These are phyloP conservation scores for Caenorhabditis imperialis DNA, from an alignment of 2,888 invertebrate genomes.

Conservation along the genomic window DNA sequence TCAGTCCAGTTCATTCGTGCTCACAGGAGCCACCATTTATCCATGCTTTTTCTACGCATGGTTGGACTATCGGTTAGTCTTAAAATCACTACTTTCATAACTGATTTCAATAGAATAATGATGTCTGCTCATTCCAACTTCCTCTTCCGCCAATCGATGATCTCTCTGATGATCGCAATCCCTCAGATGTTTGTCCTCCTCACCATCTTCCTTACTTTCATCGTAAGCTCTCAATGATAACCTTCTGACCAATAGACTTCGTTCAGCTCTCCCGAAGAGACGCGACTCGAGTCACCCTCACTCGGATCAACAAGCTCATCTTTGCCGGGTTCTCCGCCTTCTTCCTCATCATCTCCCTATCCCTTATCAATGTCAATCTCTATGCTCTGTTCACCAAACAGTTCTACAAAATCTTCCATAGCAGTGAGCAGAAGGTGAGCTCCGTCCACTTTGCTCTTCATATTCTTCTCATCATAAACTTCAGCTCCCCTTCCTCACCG, in stretches of 20 bases:
- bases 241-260: too few species aligned
- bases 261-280: constrained; percentile 31
- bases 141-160: constrained; percentile 23
- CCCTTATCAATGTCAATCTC: constrained; percentile 39
- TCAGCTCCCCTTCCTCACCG: constrained; percentile 48
- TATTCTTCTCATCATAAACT: background rate
- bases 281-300: constrained; percentile 29
- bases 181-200: constrained; percentile 49
- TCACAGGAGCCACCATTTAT: constrained; percentile 49
- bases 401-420: constrained; percentile 52
- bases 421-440: constrained; percentile 45
- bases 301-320: constrained; percentile 29
- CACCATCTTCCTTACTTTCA: constrained; percentile 36
- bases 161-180: constrained; percentile 35
- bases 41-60: constrained; percentile 54
- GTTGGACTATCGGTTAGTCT: constrained; percentile 44
- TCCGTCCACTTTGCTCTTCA: background rate
- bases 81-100: too few species aligned
- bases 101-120: too few species aligned
- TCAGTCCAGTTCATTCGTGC: constrained; percentile 27
- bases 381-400: constrained; percentile 52
- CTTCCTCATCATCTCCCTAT: constrained; percentile 33
- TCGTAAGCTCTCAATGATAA: constrained; percentile 5
- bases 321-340: constrained; percentile 44
- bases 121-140: constrained; percentile 35